phyloP scores from a whole-genome alignment of 37 sponge, comb jelly and placozoan species.

The Dysidea cf. avara region DNA sequence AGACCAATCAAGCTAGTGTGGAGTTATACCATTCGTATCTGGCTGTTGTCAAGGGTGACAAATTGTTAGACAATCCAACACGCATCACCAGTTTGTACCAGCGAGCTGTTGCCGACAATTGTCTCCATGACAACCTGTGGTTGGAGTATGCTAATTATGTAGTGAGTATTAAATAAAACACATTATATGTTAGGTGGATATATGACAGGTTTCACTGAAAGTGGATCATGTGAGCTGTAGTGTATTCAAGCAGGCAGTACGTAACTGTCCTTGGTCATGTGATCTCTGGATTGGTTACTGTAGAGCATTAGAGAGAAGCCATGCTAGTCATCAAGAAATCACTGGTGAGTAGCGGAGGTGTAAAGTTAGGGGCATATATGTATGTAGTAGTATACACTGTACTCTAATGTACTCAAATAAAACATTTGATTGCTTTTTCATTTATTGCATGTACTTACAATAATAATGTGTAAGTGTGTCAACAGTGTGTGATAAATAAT shows the following conservation, averaged over 20 bases:
- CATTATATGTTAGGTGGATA: too few species aligned
- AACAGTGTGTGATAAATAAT: too few species aligned
- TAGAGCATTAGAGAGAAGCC: conserved; percentile 47
- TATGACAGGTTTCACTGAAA: too few species aligned
- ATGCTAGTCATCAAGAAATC: conserved; percentile 25
- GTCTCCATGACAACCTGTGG: conserved; percentile 64
- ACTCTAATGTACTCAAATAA: too few species aligned
- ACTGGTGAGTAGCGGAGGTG: conserved; percentile 39
- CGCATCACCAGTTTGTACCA: conserved; percentile 60
- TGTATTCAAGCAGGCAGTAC: conserved; percentile 56
- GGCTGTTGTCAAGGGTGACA: not conserved
- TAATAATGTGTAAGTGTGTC: too few species aligned
- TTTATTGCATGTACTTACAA: too few species aligned
- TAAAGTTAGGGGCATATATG: too few species aligned
- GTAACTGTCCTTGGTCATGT: conserved; percentile 81
- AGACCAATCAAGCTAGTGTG: not conserved
- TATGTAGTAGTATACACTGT: too few species aligned
- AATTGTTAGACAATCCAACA: conserved; percentile 27
- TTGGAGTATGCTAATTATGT: conserved; percentile 48
- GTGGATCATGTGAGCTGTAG: too few species aligned
- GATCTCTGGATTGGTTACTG: conserved; percentile 49
- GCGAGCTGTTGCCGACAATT: conserved; percentile 58
- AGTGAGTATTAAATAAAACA: conserved; percentile 32
- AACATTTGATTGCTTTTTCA: too few species aligned
- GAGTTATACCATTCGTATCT: not conserved